Base-by-base conservation (phyloP, 64 coral and sea anemone genomes). In the Montipora sp. region DNA sequence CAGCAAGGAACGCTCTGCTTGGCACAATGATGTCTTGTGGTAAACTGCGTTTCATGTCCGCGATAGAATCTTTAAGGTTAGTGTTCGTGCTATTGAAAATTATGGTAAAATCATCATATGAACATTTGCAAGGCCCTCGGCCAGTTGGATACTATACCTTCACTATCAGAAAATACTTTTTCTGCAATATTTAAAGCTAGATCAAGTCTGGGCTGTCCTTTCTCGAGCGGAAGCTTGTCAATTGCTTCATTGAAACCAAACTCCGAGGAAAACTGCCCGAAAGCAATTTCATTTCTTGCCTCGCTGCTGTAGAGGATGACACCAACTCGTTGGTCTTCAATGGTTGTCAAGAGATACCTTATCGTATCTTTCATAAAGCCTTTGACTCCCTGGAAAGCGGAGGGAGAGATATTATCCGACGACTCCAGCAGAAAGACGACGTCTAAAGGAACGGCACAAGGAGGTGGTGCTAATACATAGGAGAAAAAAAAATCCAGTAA, bases 361-460 rank as follows among this genome's bases (percentile, higher is more conserved):
- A 84, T 67, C 20, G 73, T 51, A 7, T 89, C 77, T 24, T 89
- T 93, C n/a, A 93, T 45, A 79, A 93, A 93, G 21, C 80, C 59
- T 55, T 93, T 93, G 0, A 93, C 79, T 82, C 80, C 89, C 20
- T 65, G 46, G 87, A 74, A 93, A 50, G 80, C 85, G 53, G 77
- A 59, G n/a, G 83, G 59, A 75, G 84, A 68, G 18, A 81, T 67
- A 65, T 79, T 89, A 5, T 47, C 85, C 0, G 84, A 93, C 12
- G 92, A 88, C 19, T 93, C 92, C 10, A 93, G 85, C 19, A 89
- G 53, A 69, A 93, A 61, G 3, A 77, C 92, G 47, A 93, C 88
- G 23, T 93, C 85, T 82, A 80, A 50, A 19, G 66, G 58, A 59
- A 88, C 60, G 16, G 22, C 70, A 48, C 92, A 93, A 19, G 58